Percentiles rank a stretch among this genome's conserved stretches.
Evolutionary conservation across 2,888 invertebrate genomes (phyloP).

Genomic region (Stenolophus ochropezus): DNA sequence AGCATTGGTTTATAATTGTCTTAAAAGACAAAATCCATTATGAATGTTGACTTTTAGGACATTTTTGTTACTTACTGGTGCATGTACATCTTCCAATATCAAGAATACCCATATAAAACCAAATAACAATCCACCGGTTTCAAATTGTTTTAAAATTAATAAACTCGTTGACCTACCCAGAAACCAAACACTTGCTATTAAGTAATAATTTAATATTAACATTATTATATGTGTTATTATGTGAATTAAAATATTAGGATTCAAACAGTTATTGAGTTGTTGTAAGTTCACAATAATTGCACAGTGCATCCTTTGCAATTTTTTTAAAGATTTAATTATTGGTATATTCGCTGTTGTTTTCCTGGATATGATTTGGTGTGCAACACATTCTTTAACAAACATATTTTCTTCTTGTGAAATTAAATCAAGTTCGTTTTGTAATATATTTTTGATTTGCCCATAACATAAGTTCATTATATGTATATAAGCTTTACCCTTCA

Average conservation of each 20-base stretch:
- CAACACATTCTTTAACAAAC: background rate
- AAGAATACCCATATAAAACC: background rate
- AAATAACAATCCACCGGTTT: slow-evolving; percentile 7
- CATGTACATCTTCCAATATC: background rate
- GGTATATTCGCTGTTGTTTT: background rate
- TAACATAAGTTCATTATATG: slow-evolving; percentile 10
- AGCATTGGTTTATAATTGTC: too few species aligned
- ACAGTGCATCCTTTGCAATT: slow-evolving; percentile 42
- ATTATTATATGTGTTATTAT: slow-evolving; percentile 34
- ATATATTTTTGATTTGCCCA: slow-evolving; percentile 23
- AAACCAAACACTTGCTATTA: slow-evolving; percentile 9
- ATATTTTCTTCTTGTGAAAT: slow-evolving; percentile 7
- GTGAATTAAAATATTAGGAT: slow-evolving; percentile 7
- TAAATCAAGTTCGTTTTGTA: slow-evolving; percentile 11
- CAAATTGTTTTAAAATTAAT: slow-evolving; percentile 34
- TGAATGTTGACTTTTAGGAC: too few species aligned
- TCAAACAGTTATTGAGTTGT: slow-evolving; percentile 6
- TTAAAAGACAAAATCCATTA: too few species aligned
- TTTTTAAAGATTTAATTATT: slow-evolving; percentile 26
- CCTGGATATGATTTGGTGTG: slow-evolving; percentile 1
- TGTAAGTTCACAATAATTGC: slow-evolving; percentile 30
- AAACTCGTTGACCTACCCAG: background rate
- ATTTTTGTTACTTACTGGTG: slow-evolving; percentile 7
- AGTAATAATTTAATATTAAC: slow-evolving; percentile 45
- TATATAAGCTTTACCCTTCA: slow-evolving; percentile 23